phyloP scores from a whole-genome alignment of 2,797 vertebrate species.

The Clarias fuscus region DNA sequence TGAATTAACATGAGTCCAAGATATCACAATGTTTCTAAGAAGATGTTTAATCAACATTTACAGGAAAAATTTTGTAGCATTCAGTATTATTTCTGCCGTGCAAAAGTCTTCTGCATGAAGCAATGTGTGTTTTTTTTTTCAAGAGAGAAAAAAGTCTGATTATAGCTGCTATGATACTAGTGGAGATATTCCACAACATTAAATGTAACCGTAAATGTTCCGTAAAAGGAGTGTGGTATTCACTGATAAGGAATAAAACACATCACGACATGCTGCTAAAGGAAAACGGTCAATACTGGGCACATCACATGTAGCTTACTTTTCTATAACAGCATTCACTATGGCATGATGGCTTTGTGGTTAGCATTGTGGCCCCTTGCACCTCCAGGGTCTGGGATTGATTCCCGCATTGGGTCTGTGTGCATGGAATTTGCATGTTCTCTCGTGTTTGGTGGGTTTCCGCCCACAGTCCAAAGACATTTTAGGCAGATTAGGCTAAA shows the following conservation, averaged over 20 bases:
- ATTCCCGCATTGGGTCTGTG: too few relatives aligned
- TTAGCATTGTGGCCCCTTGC: too few relatives aligned
- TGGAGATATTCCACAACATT: not conserved
- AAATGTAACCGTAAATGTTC: not conserved
- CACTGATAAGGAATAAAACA: not conserved
- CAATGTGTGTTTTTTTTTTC: not conserved
- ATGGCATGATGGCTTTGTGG: too few relatives aligned
- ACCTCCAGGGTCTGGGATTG: too few relatives aligned
- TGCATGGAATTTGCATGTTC: too few relatives aligned
- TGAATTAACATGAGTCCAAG: too few relatives aligned
- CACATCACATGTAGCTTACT: not conserved
- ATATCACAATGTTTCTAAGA: not conserved
- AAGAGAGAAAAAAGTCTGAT: not conserved
- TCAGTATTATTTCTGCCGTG: not conserved
- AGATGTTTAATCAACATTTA: not conserved
- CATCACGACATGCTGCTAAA: not conserved
- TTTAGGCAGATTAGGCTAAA: too few relatives aligned
- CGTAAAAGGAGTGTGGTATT: not conserved
- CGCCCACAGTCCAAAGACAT: too few relatives aligned
- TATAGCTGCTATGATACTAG: not conserved
- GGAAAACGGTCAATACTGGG: not conserved
- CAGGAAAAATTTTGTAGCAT: not conserved
- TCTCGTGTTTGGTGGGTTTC: too few relatives aligned
- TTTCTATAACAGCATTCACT: not conserved
- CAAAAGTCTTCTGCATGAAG: not conserved